A percentile compares a stretch with the other conserved stretches of the same genome.
These are phyloP conservation scores for Sebastes elongatus DNA, from an alignment of 2,797 vertebrate species.

Conservation along the genomic window DNA sequence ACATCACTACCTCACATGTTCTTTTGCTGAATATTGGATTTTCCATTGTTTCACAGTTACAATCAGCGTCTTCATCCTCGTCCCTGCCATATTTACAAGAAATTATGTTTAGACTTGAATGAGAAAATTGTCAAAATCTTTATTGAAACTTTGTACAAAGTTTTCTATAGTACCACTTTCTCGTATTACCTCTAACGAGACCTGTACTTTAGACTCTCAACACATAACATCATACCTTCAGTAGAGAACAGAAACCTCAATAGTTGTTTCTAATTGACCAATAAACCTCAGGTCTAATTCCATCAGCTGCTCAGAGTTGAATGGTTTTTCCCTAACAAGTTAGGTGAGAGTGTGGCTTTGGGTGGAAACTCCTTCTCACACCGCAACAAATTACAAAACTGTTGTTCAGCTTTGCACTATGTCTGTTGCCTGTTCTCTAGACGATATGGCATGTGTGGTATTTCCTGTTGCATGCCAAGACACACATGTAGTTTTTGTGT, in stretches of 20 bases:
- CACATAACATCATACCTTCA: not conserved
- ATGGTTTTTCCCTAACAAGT: not conserved
- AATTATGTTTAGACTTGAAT: not conserved
- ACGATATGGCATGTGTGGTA: not conserved
- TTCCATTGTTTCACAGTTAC: not conserved
- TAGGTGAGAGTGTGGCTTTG: conserved; percentile 4
- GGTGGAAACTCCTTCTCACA: conserved; percentile 17
- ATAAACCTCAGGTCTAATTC: not conserved
- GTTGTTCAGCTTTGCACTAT: not conserved
- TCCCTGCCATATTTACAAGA: not conserved
- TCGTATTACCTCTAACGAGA: fast-evolving
- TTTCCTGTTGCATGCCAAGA: not conserved
- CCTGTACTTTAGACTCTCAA: not conserved
- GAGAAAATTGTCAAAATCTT: not conserved
- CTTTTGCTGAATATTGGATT: not conserved
- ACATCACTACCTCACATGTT: not conserved
- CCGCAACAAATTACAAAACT: not conserved
- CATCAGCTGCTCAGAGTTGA: not conserved
- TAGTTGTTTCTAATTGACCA: conserved; percentile 21
- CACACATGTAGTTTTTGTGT: not conserved
- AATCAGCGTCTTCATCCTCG: not conserved
- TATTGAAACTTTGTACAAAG: not conserved
- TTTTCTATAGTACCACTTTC: not conserved
- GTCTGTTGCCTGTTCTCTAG: not conserved
- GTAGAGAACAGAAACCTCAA: conserved; percentile 13